These are phyloP conservation scores for Cricetomys ansorgei DNA, from an alignment of 2,113 vertebrate species.

Conservation along the genomic window DNA sequence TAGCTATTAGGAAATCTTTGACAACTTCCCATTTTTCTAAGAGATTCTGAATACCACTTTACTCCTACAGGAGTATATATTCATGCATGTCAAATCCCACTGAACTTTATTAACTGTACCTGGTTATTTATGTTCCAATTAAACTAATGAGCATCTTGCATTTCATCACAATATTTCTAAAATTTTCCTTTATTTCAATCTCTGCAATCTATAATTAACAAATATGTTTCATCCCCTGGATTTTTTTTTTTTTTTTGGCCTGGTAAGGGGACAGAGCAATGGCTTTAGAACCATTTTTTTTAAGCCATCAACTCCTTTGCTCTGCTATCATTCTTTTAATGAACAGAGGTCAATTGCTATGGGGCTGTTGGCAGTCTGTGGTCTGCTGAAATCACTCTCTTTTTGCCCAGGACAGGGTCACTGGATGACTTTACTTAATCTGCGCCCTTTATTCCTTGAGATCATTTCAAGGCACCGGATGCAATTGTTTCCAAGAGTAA, in stretches of 20 bases:
- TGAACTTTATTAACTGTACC: constrained; percentile 54
- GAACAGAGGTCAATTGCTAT: constrained; percentile 28
- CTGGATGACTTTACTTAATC: constrained; percentile 64
- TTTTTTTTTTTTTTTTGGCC: neutral
- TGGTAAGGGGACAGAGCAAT: neutral
- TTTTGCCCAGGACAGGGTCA: constrained; percentile 57
- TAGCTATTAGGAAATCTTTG: neutral
- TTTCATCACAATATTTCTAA: constrained; percentile 63
- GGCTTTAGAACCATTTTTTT: neutral
- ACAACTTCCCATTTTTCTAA: neutral
- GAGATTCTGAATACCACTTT: constrained; percentile 27
- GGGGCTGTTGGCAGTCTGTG: constrained; percentile 1
- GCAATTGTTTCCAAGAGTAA: neutral
- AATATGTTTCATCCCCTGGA: neutral
- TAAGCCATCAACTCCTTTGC: neutral
- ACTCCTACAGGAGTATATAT: neutral
- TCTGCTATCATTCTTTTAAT: neutral
- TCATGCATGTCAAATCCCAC: constrained; percentile 53
- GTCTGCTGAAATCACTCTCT: constrained; percentile 38
- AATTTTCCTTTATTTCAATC: constrained; percentile 20
- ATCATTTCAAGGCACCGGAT: neutral
- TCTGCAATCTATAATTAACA: neutral
- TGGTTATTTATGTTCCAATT: constrained; percentile 58
- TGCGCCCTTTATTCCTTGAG: constrained; percentile 45
- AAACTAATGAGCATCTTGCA: constrained; percentile 50